Evolutionary conservation across 2,797 vertebrate species (phyloP), one percentile per base, ranked within the genome.

Genomic region (Avahi laniger): DNA sequence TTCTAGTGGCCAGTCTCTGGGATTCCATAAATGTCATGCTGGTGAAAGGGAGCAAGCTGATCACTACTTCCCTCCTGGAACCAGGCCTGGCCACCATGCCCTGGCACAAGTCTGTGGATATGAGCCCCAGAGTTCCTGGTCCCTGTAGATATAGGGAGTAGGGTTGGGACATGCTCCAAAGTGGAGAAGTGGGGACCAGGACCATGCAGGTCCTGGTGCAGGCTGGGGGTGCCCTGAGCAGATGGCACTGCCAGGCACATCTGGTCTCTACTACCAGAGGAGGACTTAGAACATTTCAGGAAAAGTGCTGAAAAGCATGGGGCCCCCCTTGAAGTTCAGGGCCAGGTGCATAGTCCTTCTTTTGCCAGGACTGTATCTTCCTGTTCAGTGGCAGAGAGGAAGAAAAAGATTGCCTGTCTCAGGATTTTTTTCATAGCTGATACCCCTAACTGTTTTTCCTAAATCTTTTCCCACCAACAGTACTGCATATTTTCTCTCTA

Each of bases 71-170:
- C 12, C 14, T 91, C 35, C 50, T 54, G 26, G 70, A 48, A 88
- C 15, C 46, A 35, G 35, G 30, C 28, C 76, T 46, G 30, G 35
- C 35, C n/a, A 70, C 38, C 17, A 35, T 0, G 0, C 61, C 48
- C 17, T 26, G 4, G n/a, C 18, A 67, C 3, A 50, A 0, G 30
- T 28, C 2, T 35, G 22, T 59, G 28, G n/a, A 30, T 35, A 1
- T 67, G 89, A 72, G 17, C 30, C 54, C 10, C 18, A 46, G 52
- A 14, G 28, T 18, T 57, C 61, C 75, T 30, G 48, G 38, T 30
- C n/a, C 24, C 15, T n/a, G 24, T 57, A 7, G 3, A 9, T 24
- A 50, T 17, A 17, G 46, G 17, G 20, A 81, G 26, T 38, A 17
- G 20, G 1, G 15, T 17, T 52, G 12, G 38, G 28, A 28, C n/a